These are phyloP conservation scores for Notechis scutatus DNA, from an alignment of 2,113 vertebrate species.

Conservation along the genomic window DNA sequence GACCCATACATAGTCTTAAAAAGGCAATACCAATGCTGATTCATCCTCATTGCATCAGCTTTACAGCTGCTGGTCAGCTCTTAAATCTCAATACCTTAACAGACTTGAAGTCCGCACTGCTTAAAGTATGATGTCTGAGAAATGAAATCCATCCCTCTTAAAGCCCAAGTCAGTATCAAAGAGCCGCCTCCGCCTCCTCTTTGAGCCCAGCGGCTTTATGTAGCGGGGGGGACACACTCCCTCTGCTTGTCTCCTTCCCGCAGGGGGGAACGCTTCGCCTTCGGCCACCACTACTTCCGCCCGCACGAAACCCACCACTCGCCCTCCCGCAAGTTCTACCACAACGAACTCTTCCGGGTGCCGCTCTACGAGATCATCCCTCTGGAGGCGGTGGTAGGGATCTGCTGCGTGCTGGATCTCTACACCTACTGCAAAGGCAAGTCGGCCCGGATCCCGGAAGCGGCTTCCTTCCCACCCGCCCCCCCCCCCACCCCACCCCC, in stretches of 20 bases:
- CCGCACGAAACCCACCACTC: constrained; percentile 98
- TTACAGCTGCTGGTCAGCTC: no score
- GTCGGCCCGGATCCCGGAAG: not conserved
- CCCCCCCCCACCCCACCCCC: no score
- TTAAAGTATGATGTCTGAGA: no score
- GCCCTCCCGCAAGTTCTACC: constrained; percentile 93
- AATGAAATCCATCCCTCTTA: no score
- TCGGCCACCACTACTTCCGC: constrained; percentile 98
- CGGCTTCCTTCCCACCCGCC: no score
- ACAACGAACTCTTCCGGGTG: constrained; percentile 96
- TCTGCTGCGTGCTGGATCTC: constrained; percentile 93
- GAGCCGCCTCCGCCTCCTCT: no score
- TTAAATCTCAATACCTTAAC: no score
- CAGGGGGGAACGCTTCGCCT: constrained; percentile 95
- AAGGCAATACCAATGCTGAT: no score
- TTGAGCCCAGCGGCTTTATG: accelerated
- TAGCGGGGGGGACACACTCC: not conserved
- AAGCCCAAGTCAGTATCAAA: not conserved
- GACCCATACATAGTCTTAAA: no score
- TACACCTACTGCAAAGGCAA: constrained; percentile 98
- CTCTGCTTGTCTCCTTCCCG: not conserved
- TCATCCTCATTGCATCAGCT: no score
- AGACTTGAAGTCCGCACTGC: no score
- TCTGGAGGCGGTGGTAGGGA: constrained; percentile 92
- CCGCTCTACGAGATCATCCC: constrained; percentile 97